phyloP scores from a whole-genome alignment of 1,140 invertebrate genomes.

The Trichogramma pretiosum region DNA sequence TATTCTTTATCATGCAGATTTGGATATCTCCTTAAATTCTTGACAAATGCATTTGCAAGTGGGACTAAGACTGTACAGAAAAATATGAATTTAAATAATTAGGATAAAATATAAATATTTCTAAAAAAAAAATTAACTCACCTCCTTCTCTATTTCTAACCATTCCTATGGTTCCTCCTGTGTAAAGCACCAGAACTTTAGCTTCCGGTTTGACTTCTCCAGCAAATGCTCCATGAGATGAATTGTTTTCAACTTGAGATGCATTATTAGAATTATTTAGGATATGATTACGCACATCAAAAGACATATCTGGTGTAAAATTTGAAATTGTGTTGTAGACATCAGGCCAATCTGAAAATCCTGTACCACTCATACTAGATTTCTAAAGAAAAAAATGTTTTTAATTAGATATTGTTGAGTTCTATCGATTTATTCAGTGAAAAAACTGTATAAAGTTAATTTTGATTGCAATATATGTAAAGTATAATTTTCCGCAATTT shows the following conservation, averaged over 20 bases:
- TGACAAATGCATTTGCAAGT: constrained; percentile 51
- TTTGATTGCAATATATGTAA: neutral
- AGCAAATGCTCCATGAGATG: constrained; percentile 18
- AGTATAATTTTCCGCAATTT: no score
- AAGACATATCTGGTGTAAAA: neutral
- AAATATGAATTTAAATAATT: constrained; percentile 10
- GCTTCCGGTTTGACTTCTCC: constrained; percentile 26
- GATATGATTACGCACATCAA: neutral
- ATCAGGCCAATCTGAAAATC: neutral
- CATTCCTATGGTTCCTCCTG: constrained; percentile 87
- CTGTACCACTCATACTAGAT: neutral
- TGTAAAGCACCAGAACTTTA: constrained; percentile 70
- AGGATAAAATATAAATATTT: neutral
- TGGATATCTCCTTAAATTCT: constrained; percentile 55
- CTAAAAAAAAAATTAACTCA: constrained; percentile 28
- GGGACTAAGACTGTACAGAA: constrained; percentile 52
- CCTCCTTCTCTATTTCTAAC: constrained; percentile 62
- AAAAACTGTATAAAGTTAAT: neutral
- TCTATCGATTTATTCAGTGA: neutral
- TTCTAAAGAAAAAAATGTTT: neutral
- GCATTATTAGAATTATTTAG: neutral
- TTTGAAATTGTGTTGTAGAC: neutral
- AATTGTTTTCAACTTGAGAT: constrained; percentile 2
- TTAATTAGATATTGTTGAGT: neutral
- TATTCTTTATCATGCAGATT: constrained; percentile 66